A percentile compares a stretch with the other conserved stretches of the same genome.
These are phyloP conservation scores for Gasterosteus nipponicus DNA, from an alignment of 2,113 vertebrate species.

Conservation along the genomic window DNA sequence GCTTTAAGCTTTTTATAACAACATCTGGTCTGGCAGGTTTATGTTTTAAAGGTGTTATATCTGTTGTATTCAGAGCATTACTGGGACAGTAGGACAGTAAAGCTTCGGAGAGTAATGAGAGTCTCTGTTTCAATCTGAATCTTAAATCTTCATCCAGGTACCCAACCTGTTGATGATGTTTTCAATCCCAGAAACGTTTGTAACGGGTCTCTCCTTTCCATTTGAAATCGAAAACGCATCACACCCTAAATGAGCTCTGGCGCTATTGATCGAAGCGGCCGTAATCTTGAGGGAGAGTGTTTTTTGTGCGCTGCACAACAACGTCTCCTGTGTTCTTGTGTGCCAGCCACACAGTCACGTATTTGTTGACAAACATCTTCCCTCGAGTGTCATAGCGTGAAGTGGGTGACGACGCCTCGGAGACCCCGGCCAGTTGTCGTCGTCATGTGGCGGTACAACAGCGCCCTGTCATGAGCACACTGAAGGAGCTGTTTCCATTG, in stretches of 20 bases:
- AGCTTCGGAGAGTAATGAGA: background rate
- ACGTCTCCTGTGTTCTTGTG: constrained; percentile 41
- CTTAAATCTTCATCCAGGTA: background rate
- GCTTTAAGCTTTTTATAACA: background rate
- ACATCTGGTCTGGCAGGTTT: background rate
- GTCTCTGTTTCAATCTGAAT: background rate
- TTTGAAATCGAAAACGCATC: background rate
- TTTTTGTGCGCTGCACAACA: constrained; percentile 53
- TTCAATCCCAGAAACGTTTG: background rate
- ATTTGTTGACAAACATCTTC: constrained; percentile 48
- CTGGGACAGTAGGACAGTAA: background rate
- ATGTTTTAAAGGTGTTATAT: background rate
- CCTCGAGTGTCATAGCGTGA: constrained; percentile 37
- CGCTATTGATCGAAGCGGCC: background rate
- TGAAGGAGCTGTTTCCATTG: constrained; percentile 73
- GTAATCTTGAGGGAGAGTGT: background rate
- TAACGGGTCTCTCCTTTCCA: background rate
- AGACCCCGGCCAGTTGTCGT: constrained; percentile 51
- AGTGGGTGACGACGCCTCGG: constrained; percentile 68
- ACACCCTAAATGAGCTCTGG: background rate
- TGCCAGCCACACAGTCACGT: constrained; percentile 45
- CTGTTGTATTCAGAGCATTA: background rate
- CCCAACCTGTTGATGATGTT: no score
- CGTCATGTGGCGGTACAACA: constrained; percentile 76
- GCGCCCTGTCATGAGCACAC: constrained; percentile 73